These are phyloP conservation scores for Plagodis dolabraria DNA, from an alignment of 2,888 invertebrate species.

Conservation along the genomic window DNA sequence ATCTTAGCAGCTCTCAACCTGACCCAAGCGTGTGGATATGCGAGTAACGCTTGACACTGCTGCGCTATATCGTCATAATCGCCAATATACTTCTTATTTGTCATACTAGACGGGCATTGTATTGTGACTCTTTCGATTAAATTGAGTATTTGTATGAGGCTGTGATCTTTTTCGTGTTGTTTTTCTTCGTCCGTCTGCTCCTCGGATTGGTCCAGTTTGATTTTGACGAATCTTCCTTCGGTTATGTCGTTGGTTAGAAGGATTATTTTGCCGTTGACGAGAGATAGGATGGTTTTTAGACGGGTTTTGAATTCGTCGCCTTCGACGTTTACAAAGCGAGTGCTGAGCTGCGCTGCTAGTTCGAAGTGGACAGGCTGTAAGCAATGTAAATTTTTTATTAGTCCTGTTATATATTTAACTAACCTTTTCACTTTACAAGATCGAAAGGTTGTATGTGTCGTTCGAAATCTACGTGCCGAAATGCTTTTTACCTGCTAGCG, in stretches of 20 bases:
- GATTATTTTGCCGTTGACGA: conserved; percentile 82
- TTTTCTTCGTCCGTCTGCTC: conserved; percentile 82
- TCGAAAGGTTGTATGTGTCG: too few relatives aligned
- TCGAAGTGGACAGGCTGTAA: conserved; percentile 87
- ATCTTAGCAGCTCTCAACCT: conserved; percentile 91
- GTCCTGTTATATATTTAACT: too few relatives aligned
- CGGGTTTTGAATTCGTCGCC: conserved; percentile 88
- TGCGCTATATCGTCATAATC: conserved; percentile 86
- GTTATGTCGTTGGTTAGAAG: conserved; percentile 73
- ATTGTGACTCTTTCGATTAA: conserved; percentile 88
- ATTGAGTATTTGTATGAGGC: conserved; percentile 90
- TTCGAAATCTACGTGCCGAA: too few relatives aligned
- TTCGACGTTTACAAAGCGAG: conserved; percentile 92
- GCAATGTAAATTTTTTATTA: neutral
- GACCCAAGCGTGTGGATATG: conserved; percentile 95
- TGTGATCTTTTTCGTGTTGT: conserved; percentile 89
- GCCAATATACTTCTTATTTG: conserved; percentile 69
- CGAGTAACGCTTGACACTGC: conserved; percentile 89
- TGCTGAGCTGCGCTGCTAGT: conserved; percentile 91
- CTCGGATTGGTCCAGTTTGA: conserved; percentile 69
- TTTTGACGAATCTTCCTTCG: conserved; percentile 86
- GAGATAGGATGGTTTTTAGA: conserved; percentile 85
- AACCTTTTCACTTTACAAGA: too few relatives aligned
- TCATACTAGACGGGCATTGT: conserved; percentile 86
- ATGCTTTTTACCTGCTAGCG: too few relatives aligned